Conservation (phyloP, 2,113 vertebrate species). For the human region DNA sequence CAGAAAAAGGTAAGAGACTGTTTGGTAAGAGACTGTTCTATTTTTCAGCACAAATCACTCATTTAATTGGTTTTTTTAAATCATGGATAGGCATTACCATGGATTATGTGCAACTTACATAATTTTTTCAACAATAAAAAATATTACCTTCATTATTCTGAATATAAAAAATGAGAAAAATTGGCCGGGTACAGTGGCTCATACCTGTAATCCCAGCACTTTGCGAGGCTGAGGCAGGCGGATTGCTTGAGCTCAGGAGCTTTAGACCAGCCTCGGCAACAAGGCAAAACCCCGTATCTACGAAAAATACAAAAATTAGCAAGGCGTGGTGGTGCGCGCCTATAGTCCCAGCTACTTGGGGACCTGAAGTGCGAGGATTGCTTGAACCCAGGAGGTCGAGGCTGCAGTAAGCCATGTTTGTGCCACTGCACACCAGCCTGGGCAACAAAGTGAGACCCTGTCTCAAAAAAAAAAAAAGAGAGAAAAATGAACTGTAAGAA, state of each 20-base stretch:
- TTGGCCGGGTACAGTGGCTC: neutral
- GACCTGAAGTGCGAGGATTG: neutral
- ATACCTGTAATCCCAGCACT: neutral
- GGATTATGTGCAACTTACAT: neutral
- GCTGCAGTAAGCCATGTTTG: neutral
- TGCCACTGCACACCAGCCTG: neutral
- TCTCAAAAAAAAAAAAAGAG: neutral
- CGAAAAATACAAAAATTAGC: neutral
- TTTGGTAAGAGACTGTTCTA: neutral
- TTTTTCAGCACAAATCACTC: neutral
- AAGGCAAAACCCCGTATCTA: neutral
- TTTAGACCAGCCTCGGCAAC: neutral
- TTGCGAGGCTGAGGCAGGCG: neutral
- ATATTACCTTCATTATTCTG: neutral
- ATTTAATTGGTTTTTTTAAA: conserved; percentile 15
- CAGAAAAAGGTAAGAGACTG: neutral
- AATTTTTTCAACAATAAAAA: neutral
- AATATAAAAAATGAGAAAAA: neutral
- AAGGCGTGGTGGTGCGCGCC: neutral
- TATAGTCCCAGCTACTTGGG: neutral
- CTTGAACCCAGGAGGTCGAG: neutral
- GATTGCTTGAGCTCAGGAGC: neutral
- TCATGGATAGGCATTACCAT: neutral
- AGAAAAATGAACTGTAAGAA: neutral
- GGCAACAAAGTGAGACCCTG: neutral